phyloP scores from a whole-genome alignment of 2,797 vertebrate species.

The Pempheris klunzingeri region DNA sequence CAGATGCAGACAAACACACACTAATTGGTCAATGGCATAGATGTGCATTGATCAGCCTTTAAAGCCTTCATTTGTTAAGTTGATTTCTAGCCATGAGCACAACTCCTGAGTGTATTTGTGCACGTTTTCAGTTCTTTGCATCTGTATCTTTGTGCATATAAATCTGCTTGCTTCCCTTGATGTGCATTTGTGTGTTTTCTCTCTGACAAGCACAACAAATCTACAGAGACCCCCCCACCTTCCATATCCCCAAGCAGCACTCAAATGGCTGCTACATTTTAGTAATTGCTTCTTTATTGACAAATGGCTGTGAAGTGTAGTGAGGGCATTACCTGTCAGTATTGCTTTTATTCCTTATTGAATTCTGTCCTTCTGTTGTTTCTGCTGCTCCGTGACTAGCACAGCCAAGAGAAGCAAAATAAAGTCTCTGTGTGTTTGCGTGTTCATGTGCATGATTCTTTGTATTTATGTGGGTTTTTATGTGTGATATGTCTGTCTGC shows the following conservation, averaged over 20 bases:
- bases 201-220: slow-evolving; percentile 48
- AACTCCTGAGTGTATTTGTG: background rate
- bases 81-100: slow-evolving; percentile 21
- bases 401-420: background rate
- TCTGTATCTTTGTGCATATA: slow-evolving; percentile 17
- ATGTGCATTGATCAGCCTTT: slow-evolving; percentile 28
- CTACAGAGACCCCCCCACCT: slow-evolving; percentile 14
- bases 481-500: background rate
- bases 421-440: background rate
- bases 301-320: slow-evolving; percentile 51
- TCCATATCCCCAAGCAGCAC: slow-evolving; percentile 26
- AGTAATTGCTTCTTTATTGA: slow-evolving; percentile 73
- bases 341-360: slow-evolving; percentile 64
- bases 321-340: slow-evolving; percentile 56
- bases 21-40: background rate
- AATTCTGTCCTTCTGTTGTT: slow-evolving; percentile 55
- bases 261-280: slow-evolving; percentile 61
- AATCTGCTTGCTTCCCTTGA: slow-evolving; percentile 21
- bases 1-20: slow-evolving; percentile 1
- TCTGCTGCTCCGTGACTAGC: slow-evolving; percentile 2
- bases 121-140: slow-evolving; percentile 1
- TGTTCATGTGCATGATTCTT: background rate
- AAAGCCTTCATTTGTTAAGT: slow-evolving; percentile 22
- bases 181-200: slow-evolving; percentile 32
- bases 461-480: background rate